phyloP scores from a whole-genome alignment of 2,797 vertebrate genomes.

The Phrynocephalus guinanensis region DNA sequence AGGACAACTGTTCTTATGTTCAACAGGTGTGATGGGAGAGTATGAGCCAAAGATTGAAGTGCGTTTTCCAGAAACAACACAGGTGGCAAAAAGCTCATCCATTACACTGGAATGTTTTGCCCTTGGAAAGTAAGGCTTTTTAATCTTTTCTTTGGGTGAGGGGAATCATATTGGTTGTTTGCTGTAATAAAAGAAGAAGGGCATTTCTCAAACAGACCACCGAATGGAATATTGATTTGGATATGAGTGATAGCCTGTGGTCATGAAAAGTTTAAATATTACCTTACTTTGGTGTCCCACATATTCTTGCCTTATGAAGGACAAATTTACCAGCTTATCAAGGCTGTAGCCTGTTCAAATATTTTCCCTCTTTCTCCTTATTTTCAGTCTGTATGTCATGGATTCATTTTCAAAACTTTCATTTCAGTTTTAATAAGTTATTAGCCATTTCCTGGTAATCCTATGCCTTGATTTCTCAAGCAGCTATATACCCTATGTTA shows the following conservation, averaged over 20 bases:
- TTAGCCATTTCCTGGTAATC: not conserved
- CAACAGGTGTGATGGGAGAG: constrained; percentile 94
- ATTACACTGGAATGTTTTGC: constrained; percentile 80
- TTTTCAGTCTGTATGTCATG: not conserved
- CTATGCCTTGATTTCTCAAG: not conserved
- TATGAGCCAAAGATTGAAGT: constrained; percentile 98
- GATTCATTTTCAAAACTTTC: constrained; percentile 3
- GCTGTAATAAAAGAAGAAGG: constrained; percentile 11
- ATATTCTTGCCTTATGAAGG: not conserved
- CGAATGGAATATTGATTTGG: not conserved
- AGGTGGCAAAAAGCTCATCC: constrained; percentile 85
- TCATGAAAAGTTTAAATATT: constrained; percentile 1
- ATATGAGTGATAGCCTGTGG: not conserved
- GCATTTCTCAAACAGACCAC: not conserved
- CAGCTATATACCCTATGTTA: not conserved
- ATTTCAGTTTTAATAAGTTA: not conserved
- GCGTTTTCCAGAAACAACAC: constrained; percentile 88
- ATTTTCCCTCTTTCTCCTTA: too few species aligned
- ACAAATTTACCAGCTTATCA: not conserved
- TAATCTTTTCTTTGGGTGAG: not conserved
- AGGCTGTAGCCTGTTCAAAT: too few species aligned
- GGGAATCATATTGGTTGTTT: not conserved
- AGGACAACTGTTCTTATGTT: constrained; percentile 71
- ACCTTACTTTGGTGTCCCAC: not conserved
- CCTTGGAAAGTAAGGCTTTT: constrained; percentile 80